Conservation (phyloP, 2,888 invertebrate genomes). For the Dendrolimus pini region DNA sequence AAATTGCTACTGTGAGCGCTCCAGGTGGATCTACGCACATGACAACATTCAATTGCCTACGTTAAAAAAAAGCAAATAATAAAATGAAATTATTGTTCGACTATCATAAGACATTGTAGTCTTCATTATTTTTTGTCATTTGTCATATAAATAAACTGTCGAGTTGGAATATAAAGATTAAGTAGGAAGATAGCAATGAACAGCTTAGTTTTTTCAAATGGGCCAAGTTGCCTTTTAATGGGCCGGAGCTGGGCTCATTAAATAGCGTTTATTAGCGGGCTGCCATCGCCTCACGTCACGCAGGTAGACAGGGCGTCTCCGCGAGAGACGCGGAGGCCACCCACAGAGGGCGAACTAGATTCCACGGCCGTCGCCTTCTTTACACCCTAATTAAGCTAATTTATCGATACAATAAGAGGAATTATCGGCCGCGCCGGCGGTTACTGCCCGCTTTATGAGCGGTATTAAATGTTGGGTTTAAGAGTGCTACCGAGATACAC, state of each 20-base stretch:
- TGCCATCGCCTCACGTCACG: neutral
- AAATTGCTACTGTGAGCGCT: no score
- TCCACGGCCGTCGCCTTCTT: slow-evolving; percentile 60
- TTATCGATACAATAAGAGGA: slow-evolving; percentile 72
- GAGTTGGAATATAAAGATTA: neutral
- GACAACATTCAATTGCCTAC: no score
- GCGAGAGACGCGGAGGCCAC: slow-evolving; percentile 31
- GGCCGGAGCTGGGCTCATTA: neutral
- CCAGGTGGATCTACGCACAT: no score
- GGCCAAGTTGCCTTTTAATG: neutral
- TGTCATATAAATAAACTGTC: neutral
- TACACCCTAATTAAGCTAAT: slow-evolving; percentile 75
- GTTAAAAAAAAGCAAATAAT: neutral
- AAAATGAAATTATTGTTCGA: neutral
- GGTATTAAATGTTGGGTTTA: slow-evolving; percentile 61
- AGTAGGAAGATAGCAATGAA: neutral
- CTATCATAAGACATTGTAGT: neutral
- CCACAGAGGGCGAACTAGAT: slow-evolving; percentile 63
- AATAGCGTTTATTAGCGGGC: neutral
- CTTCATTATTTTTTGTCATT: neutral
- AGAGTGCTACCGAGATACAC: slow-evolving; percentile 69
- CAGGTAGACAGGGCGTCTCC: slow-evolving; percentile 7
- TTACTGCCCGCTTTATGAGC: slow-evolving; percentile 61
- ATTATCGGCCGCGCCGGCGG: slow-evolving; percentile 51
- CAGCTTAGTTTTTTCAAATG: neutral